Conservation (phyloP, 2,797 vertebrate species). For the Phalloptychus januarius region DNA sequence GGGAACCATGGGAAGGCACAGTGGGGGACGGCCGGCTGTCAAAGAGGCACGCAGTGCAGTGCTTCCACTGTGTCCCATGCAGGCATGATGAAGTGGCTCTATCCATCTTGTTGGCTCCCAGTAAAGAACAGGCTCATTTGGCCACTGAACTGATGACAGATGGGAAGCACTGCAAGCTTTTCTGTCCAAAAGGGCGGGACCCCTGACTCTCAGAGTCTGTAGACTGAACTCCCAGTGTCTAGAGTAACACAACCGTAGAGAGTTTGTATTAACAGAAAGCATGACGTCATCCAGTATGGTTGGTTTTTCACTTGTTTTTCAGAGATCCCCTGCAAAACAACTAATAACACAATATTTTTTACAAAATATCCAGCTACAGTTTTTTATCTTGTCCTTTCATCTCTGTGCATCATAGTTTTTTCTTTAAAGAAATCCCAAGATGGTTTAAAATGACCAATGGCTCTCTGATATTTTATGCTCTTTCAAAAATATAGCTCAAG, state of each 20-base stretch:
- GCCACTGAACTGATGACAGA: slow-evolving; percentile 68
- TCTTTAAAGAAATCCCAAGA: no score
- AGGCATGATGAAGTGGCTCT: slow-evolving; percentile 65
- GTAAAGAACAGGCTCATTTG: slow-evolving; percentile 65
- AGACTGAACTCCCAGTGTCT: slow-evolving; percentile 45
- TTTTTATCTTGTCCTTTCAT: no score
- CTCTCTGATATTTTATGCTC: background rate
- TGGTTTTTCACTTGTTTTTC: no score
- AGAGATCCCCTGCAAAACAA: no score
- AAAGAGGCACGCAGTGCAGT: slow-evolving; percentile 51
- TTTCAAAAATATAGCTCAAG: background rate
- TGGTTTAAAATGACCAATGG: background rate
- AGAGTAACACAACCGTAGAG: slow-evolving; percentile 19
- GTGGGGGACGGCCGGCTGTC: slow-evolving; percentile 53
- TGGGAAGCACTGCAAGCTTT: slow-evolving; percentile 57
- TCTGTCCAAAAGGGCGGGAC: slow-evolving; percentile 59
- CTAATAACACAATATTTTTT: no score
- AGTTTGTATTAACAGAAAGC: slow-evolving; percentile 12
- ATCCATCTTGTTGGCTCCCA: slow-evolving; percentile 67
- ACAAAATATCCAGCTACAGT: no score
- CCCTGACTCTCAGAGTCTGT: slow-evolving; percentile 51
- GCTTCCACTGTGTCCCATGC: slow-evolving; percentile 49
- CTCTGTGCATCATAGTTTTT: no score
- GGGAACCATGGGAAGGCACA: slow-evolving; percentile 48
- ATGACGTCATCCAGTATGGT: slow-evolving; percentile 35